These are phyloP conservation scores for Cenopis cana DNA, from an alignment of 2,888 invertebrate species.

Conservation along the genomic window DNA sequence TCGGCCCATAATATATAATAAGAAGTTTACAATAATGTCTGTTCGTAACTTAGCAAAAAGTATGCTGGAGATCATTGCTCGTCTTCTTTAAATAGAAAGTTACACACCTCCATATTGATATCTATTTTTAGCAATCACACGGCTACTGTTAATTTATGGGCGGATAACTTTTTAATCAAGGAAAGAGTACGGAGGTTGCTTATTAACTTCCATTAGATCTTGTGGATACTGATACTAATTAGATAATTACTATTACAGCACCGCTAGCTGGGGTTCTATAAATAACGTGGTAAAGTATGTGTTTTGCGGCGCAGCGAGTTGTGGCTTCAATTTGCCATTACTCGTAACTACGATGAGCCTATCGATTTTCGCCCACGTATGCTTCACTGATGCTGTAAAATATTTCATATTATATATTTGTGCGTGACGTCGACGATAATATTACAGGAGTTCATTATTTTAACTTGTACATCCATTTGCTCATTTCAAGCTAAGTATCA, in stretches of 20 bases:
- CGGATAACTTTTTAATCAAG: slow-evolving; percentile 36
- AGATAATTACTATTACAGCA: slow-evolving; percentile 37
- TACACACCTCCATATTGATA: slow-evolving; percentile 66
- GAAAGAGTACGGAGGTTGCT: slow-evolving; percentile 20
- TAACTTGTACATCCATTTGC: not conserved
- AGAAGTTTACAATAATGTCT: slow-evolving; percentile 17
- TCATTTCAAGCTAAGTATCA: not conserved
- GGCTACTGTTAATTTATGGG: slow-evolving; percentile 38
- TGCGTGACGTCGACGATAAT: not conserved
- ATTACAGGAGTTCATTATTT: not conserved
- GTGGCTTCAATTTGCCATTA: slow-evolving; percentile 38
- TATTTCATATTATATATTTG: not conserved
- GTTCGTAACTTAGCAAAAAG: slow-evolving; percentile 18
- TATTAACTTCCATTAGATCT: slow-evolving; percentile 34
- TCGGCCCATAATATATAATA: slow-evolving; percentile 1
- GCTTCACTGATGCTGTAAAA: slow-evolving; percentile 4
- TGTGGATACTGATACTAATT: slow-evolving; percentile 40
- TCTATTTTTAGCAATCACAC: slow-evolving; percentile 64
- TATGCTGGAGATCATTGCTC: slow-evolving; percentile 1
- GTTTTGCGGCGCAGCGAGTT: slow-evolving; percentile 23
- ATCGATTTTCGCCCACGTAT: slow-evolving; percentile 39
- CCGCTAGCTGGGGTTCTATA: slow-evolving; percentile 36
- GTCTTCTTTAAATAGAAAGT: slow-evolving; percentile 75
- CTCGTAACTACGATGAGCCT: slow-evolving; percentile 28
- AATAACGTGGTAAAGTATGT: slow-evolving; percentile 32